These are phyloP conservation scores for Gulo gulo DNA, from an alignment of 2,113 vertebrate genomes.

Conservation along the genomic window DNA sequence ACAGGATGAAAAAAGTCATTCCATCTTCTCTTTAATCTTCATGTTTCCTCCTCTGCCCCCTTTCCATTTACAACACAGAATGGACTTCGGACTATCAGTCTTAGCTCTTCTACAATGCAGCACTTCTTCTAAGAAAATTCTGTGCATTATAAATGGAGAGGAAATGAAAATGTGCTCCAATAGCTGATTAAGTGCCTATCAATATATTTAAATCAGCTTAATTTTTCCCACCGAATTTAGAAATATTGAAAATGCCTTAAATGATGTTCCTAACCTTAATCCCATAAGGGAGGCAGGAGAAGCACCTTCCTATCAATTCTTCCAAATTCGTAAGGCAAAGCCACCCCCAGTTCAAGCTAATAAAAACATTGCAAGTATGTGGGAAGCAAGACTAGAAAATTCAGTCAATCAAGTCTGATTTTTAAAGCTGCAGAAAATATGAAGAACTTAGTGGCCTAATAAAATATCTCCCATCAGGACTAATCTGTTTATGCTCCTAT, in stretches of 20 bases:
- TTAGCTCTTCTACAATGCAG: neutral
- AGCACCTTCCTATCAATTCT: conserved; percentile 29
- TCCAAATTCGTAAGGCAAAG: conserved; percentile 9
- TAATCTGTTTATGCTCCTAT: conserved; percentile 63
- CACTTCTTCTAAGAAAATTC: neutral
- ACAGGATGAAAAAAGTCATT: conserved; percentile 62
- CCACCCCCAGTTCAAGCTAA: conserved; percentile 1
- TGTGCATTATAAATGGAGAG: neutral
- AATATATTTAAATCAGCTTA: conserved; percentile 21
- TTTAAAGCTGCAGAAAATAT: conserved; percentile 53
- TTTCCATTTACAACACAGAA: conserved; percentile 42
- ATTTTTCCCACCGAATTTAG: neutral
- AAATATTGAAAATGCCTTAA: neutral
- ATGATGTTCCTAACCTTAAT: neutral
- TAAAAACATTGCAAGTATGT: neutral
- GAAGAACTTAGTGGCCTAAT: conserved; percentile 48
- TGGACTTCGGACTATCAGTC: neutral
- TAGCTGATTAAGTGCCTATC: conserved; percentile 40
- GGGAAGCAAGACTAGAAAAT: neutral
- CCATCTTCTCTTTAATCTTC: conserved; percentile 56
- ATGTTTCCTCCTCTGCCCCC: neutral
- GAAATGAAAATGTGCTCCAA: neutral
- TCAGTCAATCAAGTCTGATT: conserved; percentile 35
- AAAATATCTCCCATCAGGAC: conserved; percentile 54
- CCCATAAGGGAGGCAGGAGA: neutral